Evolutionary conservation across 1,140 invertebrate species (phyloP).

Genomic region (Bradysia coprophila): DNA sequence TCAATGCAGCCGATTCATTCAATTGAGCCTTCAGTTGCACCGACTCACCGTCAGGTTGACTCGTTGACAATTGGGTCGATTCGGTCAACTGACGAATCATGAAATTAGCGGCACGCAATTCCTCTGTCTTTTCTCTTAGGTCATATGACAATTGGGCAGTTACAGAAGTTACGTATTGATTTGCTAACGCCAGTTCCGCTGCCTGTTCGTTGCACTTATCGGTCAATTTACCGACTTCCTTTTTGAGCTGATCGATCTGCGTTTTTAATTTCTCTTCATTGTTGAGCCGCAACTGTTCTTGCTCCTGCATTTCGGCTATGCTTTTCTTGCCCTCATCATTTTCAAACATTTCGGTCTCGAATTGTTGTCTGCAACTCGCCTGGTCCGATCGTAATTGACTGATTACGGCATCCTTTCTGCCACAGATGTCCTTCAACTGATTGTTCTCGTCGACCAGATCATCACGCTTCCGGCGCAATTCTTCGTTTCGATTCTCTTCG

Average conservation of each 20-base stretch:
- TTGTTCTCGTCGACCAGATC: conserved; percentile 48
- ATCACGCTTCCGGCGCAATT: conserved; percentile 39
- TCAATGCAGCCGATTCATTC: conserved; percentile 54
- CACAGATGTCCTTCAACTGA: conserved; percentile 42
- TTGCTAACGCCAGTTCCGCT: conserved; percentile 51
- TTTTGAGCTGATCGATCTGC: conserved; percentile 49
- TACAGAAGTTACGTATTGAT: conserved; percentile 52
- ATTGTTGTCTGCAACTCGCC: conserved; percentile 37
- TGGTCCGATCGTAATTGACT: conserved; percentile 44
- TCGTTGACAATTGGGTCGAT: conserved; percentile 41
- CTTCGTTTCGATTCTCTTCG: conserved; percentile 30
- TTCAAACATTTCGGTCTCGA: conserved; percentile 43
- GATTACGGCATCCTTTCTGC: conserved; percentile 46
- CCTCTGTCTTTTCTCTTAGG: conserved; percentile 58
- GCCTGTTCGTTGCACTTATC: conserved; percentile 55
- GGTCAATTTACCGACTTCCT: conserved; percentile 56
- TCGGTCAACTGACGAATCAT: conserved; percentile 41
- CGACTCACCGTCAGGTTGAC: conserved; percentile 49
- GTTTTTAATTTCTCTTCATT: conserved; percentile 68
- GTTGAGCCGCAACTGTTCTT: conserved; percentile 55
- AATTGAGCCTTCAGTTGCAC: conserved; percentile 56
- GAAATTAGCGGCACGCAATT: conserved; percentile 46
- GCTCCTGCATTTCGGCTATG: conserved; percentile 59
- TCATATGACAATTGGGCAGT: conserved; percentile 55
- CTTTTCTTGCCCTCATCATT: conserved; percentile 69